Conservation (phyloP, 2,113 vertebrate genomes). For the Varanus salvator region DNA sequence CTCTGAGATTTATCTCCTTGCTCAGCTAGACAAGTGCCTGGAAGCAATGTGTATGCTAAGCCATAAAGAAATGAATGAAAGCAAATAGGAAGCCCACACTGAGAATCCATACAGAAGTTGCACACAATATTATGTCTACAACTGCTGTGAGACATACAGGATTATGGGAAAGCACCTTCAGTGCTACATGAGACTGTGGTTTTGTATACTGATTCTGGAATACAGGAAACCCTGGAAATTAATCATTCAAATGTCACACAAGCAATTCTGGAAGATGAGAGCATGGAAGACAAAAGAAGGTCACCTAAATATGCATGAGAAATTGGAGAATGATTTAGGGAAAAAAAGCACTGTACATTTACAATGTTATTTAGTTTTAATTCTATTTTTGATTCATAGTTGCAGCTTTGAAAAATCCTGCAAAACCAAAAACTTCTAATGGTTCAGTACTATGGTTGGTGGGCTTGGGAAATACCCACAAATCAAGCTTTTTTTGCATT, state of each 20-base stretch:
- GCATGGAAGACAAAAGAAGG: background rate
- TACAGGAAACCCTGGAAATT: background rate
- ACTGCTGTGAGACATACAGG: background rate
- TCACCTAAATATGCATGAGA: background rate
- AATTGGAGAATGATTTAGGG: background rate
- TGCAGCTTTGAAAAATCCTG: background rate
- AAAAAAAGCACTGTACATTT: background rate
- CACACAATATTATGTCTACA: background rate
- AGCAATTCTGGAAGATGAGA: background rate
- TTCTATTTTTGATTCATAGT: background rate
- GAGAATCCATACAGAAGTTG: background rate
- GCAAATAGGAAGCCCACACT: constrained; percentile 18
- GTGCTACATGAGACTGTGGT: background rate
- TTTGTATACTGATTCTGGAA: constrained; percentile 20
- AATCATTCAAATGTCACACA: background rate
- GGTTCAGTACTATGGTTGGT: too few relatives aligned
- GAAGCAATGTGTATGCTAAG: constrained; percentile 19
- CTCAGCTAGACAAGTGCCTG: constrained; percentile 2
- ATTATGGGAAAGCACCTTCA: background rate
- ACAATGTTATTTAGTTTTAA: background rate
- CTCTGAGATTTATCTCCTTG: background rate
- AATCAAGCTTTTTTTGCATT: too few relatives aligned
- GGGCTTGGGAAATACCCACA: too few relatives aligned
- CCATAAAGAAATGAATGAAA: constrained; percentile 37
- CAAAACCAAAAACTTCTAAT: background rate